Evolutionary conservation across 1,140 invertebrate genomes (phyloP), one percentile per base, ranked within the genome.

Genomic region (Bombus polaris): DNA sequence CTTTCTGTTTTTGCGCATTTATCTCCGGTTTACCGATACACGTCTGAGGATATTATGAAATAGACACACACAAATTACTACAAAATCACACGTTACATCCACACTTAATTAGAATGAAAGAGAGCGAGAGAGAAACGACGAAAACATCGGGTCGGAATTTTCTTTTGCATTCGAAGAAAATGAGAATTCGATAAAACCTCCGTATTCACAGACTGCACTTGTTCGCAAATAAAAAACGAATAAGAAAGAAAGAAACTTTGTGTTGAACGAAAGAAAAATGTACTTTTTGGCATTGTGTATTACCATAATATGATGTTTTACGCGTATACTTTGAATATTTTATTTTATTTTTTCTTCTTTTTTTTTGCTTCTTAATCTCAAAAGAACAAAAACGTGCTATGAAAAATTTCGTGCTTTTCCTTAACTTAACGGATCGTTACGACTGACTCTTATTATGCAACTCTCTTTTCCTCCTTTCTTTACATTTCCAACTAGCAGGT

Each of bases 61-160:
- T 70, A 84, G 76, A 78, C 78, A 80, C 83, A 81, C 85, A 70
- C 71, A 87, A 91, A 87, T 85, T 81, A 35, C 70, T 83, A 85
- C 77, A 86, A 90, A 90, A 86, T 89, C 76, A 80, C 81, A 74
- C 76, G 73, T 87, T 89, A 85, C 90, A 91, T 88, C 86, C 87
- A 88, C 70, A 66, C 84, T 82, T 74, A 68, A 87, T 81, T 32
- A 47, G 81, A 66, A 59, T 81, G 37, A 74, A 15, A 83, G 42
- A 62, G 74, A 83, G 22, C 72, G 74, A 39, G 53, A 76, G 35
- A 73, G n/a, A 83, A 65, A 70, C 22, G 39, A 73, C 22, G 65
- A 42, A 74, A 86, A 83, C 39, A 39, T n/a, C 22, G 79, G 72
- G 76, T 76, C 37, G 37, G 42, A 84, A 75, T 68, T 88, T 59